Base-by-base conservation (phyloP, 2,888 invertebrate genomes). In the Anarsia innoxiella region DNA sequence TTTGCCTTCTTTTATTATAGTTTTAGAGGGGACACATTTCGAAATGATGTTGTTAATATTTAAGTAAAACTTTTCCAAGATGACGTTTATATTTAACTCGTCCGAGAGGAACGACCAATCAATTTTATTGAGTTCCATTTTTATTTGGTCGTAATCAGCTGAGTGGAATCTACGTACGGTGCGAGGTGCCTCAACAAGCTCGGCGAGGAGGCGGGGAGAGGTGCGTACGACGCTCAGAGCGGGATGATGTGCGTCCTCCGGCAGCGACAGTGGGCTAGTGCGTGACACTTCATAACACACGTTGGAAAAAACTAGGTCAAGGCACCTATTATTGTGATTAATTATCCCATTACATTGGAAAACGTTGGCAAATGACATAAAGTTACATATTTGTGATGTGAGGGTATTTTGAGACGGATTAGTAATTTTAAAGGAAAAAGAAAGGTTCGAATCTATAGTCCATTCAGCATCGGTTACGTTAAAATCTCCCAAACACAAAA, bases 61-160 rank as follows among this genome's bases (percentile, higher is more conserved):
- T 1, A 2, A 2, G n/a, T 44, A 41, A 28, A 44, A 44, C 5
- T 5, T 12, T n/a, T 29, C 36, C 1, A 39, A 16, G 9, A 39
- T 37, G 2, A 6, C 1, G 6, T 44, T 39, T 10, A 41, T 23
- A 15, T 31, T n/a, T 1, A 8, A n/a, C 4, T 3, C 2, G 1
- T 9, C 9, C 5, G 38, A 15, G 12, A 23, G 15, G 1, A 9
- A 2, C 8, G 34, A 16, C 44, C 31, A 40, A 10, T 42, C 9
- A 8, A 37, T n/a, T 8, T 29, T 2, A 8, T 4, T 3, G 13
- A 44, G 12, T 14, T 34, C 29, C 0, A n/a, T 6, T 2, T 10
- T 30, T 1, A 36, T 36, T 2, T 11, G 2, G n/a, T 11, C 15
- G 19, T 36, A 36, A 25, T 36, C 36, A 10, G 36, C 36, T 8